Conservation (phyloP, 2,888 invertebrate species). For the Orgyia antiqua region DNA sequence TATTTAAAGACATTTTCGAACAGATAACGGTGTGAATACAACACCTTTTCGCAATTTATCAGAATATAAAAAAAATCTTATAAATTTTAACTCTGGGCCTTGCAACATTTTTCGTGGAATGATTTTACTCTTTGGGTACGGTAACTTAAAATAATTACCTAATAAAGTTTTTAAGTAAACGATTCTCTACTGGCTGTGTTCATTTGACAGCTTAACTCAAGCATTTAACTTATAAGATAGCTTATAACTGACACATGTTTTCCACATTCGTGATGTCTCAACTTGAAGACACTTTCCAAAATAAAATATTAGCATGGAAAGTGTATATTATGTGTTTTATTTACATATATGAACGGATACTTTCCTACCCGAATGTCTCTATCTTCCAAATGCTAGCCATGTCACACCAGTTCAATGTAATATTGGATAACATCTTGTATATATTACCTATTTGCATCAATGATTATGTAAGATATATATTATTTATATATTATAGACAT, state of each 20-base stretch:
- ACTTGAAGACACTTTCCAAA: conserved; percentile 1
- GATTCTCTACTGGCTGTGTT: no score
- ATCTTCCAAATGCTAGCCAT: conserved; percentile 3
- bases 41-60: conserved; percentile 5
- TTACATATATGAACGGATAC: background rate
- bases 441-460: conserved; percentile 4
- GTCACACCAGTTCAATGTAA: conserved; percentile 7
- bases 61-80: background rate
- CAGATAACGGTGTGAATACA: conserved; percentile 11
- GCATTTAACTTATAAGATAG: no score
- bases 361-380: conserved; percentile 3
- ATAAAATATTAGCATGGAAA: conserved; percentile 13
- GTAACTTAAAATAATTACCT: no score
- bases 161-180: no score
- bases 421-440: conserved; percentile 7
- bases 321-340: background rate
- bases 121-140: no score
- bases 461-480: background rate
- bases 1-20: no score
- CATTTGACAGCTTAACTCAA: no score
- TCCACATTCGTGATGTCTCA: no score
- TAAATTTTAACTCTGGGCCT: no score
- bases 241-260: no score
- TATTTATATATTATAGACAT: no score
- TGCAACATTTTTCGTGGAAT: no score